These are phyloP conservation scores for Muscina levida DNA, from an alignment of 2,888 invertebrate species.

Conservation along the genomic window DNA sequence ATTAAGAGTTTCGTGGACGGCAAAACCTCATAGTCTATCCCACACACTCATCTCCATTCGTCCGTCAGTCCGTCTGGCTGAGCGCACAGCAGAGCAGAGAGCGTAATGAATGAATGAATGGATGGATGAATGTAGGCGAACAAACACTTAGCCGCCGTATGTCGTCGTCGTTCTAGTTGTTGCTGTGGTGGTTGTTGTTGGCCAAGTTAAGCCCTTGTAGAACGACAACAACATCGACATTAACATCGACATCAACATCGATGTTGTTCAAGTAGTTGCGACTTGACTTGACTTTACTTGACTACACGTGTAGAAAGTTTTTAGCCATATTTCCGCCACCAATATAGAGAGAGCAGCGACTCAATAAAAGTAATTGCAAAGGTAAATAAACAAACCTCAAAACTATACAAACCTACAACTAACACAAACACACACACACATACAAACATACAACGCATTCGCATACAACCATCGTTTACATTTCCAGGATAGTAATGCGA, in stretches of 20 bases:
- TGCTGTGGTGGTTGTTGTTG: neutral
- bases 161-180: neutral
- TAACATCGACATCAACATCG: neutral
- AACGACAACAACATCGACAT: neutral
- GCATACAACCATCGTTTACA: neutral
- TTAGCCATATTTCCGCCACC: slow-evolving; percentile 39
- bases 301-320: slow-evolving; percentile 8
- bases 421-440: slow-evolving; percentile 34
- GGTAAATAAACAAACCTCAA: slow-evolving; percentile 27
- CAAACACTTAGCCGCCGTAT: slow-evolving; percentile 52
- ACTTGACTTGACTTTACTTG: neutral
- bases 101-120: slow-evolving; percentile 40
- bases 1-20: slow-evolving; percentile 7
- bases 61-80: neutral
- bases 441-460: neutral
- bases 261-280: neutral
- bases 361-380: slow-evolving; percentile 54
- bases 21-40: slow-evolving; percentile 28
- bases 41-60: slow-evolving; percentile 30
- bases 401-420: slow-evolving; percentile 39
- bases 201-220: neutral
- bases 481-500: slow-evolving; percentile 48
- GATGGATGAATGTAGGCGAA: slow-evolving; percentile 49
- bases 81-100: neutral
- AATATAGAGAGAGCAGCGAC: slow-evolving; percentile 28